Evolutionary conservation across 2,113 vertebrate genomes (phyloP), one percentile per base, ranked within the genome.

Genomic region (Oreamnos americanus): DNA sequence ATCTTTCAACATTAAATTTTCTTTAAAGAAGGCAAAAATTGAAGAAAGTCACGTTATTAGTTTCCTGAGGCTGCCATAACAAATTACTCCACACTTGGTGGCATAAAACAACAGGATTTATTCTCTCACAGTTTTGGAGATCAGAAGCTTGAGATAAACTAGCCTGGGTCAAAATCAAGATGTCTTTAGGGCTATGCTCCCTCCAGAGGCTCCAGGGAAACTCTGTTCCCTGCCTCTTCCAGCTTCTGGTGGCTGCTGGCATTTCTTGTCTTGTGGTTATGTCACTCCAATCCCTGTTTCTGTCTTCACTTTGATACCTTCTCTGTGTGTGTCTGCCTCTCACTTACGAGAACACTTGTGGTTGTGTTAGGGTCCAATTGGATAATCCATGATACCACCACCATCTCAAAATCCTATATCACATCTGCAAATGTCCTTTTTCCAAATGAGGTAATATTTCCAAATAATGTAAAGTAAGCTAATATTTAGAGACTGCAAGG

Each of bases 1-100:
- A 82, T 84, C 21, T 53, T 91, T 60, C 15, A 87, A 79, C 39
- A 84, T 92, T 87, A 90, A 90, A 92, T 95, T 79, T 36, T 96
- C 58, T 53, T 91, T 92, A 87, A 60, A 78, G 67, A 92, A 79
- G 21, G 23, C 0, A 94, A 87, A 88, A 60, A 57, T 39, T 51
- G 9, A 91, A 94, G 21, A 8, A 92, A 95, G 33, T 2, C 28
- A 51, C 45, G 62, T 25, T 87, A 58, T 90, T 85, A 17, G 15
- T 81, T 94, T 92, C 15, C 26, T 49, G 30, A 33, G 36, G 49
- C 30, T 88, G 12, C 25, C 62, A 12, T 82, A 64, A 90, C 17
- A 62, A 81, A 53, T 92, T 58, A 45, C 7, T 13, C 90, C 12
- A 28, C 30, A 47, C 2, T n/a, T 45, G 25, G 6, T 86, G 23